Evolutionary conservation across 2,797 vertebrate species (phyloP), one percentile per base, ranked within the genome.

Genomic region (Microchirus variegatus): DNA sequence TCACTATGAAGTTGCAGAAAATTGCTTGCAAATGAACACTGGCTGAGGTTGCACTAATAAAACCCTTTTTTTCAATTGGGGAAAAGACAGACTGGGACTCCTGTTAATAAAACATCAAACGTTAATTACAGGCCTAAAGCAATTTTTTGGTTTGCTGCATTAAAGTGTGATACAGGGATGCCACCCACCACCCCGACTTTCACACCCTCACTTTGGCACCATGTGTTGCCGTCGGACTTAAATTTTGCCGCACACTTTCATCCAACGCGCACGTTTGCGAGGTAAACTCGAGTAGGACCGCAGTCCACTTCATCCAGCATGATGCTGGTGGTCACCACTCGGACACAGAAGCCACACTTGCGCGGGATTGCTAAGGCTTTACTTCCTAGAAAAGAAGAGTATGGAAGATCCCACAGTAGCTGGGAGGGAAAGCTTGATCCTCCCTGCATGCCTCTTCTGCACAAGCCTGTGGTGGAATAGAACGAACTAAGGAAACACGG

Each of bases 401-500:
- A 67, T 63, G 41, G 73, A 62, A 35, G 61, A 61, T 78, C 69
- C 69, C 74, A 70, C 1, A 43, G 76, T 61, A 55, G 69, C 70
- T 45, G 53, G 59, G 53, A 76, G 63, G 57, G 48, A 59, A 64
- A 38, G 7, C 59, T 75, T 81, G 84, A 73, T 76, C 83, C 79
- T 80, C 68, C 80, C 80, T 77, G 58, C 36, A 35, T 57, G 63
- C 63, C 57, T 71, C 60, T 46, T 63, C 67, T 77, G 75, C 73
- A 64, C 65, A 57, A 65, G 73, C 53, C 72, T 52, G 64, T 81
- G 85, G 77, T 76, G 46, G 66, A 80, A 67, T 63, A 59, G 77
- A 84, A 65, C 13, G 52, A 73, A 67, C 18, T 48, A 18, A 47
- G 61, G 44, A 59, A 71, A 68, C 58, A 48, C 40, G 10, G 45